A percentile compares a stretch with the other conserved stretches of the same genome.
Conservation (phyloP, 2,797 vertebrate genomes). For the Eulemur rubriventer region DNA sequence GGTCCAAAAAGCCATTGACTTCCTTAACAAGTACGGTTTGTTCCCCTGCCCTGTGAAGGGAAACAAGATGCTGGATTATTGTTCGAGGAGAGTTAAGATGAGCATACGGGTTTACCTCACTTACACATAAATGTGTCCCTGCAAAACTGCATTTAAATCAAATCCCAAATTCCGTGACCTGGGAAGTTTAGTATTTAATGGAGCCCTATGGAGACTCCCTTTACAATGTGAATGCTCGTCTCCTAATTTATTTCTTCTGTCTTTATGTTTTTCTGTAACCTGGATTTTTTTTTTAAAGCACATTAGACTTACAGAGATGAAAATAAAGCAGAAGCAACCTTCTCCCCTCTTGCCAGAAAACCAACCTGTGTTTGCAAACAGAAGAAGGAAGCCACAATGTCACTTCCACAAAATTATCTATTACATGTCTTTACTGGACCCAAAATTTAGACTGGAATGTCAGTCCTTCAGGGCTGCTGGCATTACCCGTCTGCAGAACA, state of each 20-base stretch:
- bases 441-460: background rate
- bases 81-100: background rate
- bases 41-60: background rate
- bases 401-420: background rate
- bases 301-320: slow-evolving; percentile 44
- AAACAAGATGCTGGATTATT: background rate
- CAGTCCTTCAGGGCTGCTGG: background rate
- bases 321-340: slow-evolving; percentile 35
- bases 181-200: background rate
- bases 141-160: slow-evolving; percentile 46
- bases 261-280: slow-evolving; percentile 3
- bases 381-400: background rate
- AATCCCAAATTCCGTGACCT: background rate
- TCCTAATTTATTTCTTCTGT: slow-evolving; percentile 39
- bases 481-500: background rate
- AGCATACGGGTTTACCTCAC: background rate
- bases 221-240: slow-evolving; percentile 65
- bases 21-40: background rate
- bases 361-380: slow-evolving; percentile 41
- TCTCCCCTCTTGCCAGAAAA: background rate
- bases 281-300: background rate
- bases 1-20: background rate
- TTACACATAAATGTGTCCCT: background rate
- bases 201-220: slow-evolving; percentile 53
- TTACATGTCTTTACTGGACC: background rate